Evolutionary conservation across 2,888 invertebrate genomes (phyloP).

Genomic region (Oxycera nigricornis): DNA sequence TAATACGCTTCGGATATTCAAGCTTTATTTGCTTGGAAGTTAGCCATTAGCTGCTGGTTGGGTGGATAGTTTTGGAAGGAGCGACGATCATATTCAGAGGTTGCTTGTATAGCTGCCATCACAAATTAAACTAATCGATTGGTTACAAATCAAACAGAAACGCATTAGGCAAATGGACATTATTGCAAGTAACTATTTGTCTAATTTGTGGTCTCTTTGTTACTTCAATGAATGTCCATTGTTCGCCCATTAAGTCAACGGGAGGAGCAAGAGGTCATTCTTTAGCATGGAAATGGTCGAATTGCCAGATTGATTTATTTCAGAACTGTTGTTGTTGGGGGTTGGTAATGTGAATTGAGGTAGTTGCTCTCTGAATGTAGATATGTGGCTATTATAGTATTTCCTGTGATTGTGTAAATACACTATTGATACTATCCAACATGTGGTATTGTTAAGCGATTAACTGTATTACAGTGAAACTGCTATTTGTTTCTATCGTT

Average conservation of each 20-base stretch:
- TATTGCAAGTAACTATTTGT: constrained; percentile 10
- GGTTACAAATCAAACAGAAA: constrained; percentile 32
- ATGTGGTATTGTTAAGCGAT: too few relatives aligned
- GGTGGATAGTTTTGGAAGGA: not conserved
- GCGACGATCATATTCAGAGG: not conserved
- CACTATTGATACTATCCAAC: too few relatives aligned
- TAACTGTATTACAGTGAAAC: too few relatives aligned
- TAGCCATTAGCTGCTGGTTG: not conserved
- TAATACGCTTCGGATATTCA: not conserved
- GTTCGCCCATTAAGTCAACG: constrained; percentile 12
- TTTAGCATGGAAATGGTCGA: too few relatives aligned
- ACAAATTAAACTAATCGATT: constrained; percentile 32
- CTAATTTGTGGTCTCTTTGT: constrained; percentile 20
- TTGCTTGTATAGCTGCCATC: not conserved
- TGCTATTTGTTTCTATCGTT: too few relatives aligned
- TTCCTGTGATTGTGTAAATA: too few relatives aligned
- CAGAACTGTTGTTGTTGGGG: too few relatives aligned
- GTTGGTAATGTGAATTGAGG: too few relatives aligned
- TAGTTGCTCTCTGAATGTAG: too few relatives aligned
- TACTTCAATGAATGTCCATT: not conserved
- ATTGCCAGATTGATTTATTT: not conserved
- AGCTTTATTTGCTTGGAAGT: not conserved
- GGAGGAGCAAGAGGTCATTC: not conserved
- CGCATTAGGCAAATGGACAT: constrained; percentile 38
- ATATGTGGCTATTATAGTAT: too few relatives aligned